Percentiles rank a stretch among this genome's conserved stretches.
phyloP scores from a whole-genome alignment of 2,888 invertebrate genomes.

The Malacosoma neustria region DNA sequence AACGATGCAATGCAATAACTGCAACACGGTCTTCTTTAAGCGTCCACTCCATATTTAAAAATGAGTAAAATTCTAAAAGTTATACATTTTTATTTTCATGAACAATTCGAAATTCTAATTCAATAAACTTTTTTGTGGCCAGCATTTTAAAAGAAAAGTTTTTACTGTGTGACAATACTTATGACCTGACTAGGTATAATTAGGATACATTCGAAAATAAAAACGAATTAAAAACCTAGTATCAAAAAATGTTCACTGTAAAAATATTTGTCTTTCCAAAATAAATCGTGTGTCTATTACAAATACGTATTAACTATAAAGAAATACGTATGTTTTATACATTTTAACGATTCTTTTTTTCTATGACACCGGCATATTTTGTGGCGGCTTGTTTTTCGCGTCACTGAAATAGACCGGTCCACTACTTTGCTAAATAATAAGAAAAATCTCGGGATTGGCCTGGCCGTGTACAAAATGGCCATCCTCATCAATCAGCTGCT shows the following conservation, averaged over 20 bases:
- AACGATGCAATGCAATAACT: too few relatives aligned
- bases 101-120: too few relatives aligned
- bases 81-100: too few relatives aligned
- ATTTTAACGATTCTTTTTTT: constrained; percentile 25
- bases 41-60: too few relatives aligned
- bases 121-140: too few relatives aligned
- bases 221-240: neutral
- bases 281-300: constrained; percentile 2
- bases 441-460: constrained; percentile 73
- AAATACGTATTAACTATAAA: constrained; percentile 10
- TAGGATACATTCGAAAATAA: neutral
- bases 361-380: constrained; percentile 48
- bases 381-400: constrained; percentile 65
- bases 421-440: constrained; percentile 73
- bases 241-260: neutral
- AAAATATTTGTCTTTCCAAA: neutral
- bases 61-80: too few relatives aligned
- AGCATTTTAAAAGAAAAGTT: too few relatives aligned
- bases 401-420: constrained; percentile 68
- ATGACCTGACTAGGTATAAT: too few relatives aligned
- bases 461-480: constrained; percentile 74
- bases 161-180: too few relatives aligned
- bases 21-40: too few relatives aligned
- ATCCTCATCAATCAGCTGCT: constrained; percentile 75
- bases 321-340: constrained; percentile 14